Percentiles rank a stretch among this genome's conserved stretches.
Evolutionary conservation across 2,888 invertebrate species (phyloP).

Genomic region (Scaptomyza reducta): DNA sequence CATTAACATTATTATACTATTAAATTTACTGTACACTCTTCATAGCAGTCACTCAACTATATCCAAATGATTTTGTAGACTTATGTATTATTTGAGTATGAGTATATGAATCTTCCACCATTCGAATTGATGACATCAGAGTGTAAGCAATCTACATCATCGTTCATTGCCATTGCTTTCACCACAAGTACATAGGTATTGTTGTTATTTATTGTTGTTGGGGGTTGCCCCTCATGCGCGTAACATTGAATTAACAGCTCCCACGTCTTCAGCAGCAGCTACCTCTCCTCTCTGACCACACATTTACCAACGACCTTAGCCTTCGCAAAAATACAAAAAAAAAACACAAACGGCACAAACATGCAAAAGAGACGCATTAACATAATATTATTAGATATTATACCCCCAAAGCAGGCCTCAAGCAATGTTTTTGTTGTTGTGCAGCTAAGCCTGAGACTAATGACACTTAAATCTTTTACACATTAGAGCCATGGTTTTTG

Average conservation of each 20-base stretch:
- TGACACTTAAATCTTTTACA: conserved; percentile 45
- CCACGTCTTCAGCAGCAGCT: conserved; percentile 36
- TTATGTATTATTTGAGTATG: conserved; percentile 18
- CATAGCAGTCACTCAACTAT: conserved; percentile 5
- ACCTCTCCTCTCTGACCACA: conserved; percentile 27
- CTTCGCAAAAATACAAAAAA: conserved; percentile 49
- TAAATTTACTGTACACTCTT: background rate
- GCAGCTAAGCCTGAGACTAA: conserved; percentile 45
- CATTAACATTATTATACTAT: background rate
- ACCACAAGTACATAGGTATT: conserved; percentile 32
- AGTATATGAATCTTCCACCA: conserved; percentile 9
- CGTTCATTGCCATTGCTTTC: conserved; percentile 67
- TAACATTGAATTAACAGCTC: conserved; percentile 72
- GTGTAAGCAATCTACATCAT: conserved; percentile 14
- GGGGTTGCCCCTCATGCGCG: conserved; percentile 41
- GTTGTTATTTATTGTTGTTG: conserved; percentile 5
- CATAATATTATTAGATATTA: conserved; percentile 51
- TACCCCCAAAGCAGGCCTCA: conserved; percentile 44
- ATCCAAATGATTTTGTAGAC: background rate
- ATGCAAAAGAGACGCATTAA: conserved; percentile 44
- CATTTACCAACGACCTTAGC: conserved; percentile 62
- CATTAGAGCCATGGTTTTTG: conserved; percentile 16
- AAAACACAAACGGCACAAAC: conserved; percentile 29
- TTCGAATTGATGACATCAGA: conserved; percentile 44
- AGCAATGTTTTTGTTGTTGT: conserved; percentile 17